Evolutionary conservation across 2,797 vertebrate genomes (phyloP).

Genomic region (Apogon talboti): DNA sequence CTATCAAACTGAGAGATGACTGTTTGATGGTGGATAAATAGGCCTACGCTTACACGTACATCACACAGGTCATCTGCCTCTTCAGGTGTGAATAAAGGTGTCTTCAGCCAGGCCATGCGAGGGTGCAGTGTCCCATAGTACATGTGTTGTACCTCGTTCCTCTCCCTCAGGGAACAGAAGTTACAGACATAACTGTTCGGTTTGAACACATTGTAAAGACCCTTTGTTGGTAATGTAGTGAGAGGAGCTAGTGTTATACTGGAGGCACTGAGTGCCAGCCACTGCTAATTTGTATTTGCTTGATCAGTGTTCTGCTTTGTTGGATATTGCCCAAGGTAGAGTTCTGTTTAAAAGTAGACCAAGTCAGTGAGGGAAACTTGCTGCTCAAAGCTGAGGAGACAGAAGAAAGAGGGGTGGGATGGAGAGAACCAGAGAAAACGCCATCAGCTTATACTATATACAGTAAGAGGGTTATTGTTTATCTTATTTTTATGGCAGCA

Average conservation of each 20-base stretch:
- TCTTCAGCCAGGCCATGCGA: too few relatives aligned
- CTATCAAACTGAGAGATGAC: too few relatives aligned
- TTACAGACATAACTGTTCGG: too few relatives aligned
- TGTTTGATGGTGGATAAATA: too few relatives aligned
- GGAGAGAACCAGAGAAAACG: constrained; percentile 39
- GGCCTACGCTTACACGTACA: too few relatives aligned
- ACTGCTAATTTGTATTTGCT: constrained; percentile 38
- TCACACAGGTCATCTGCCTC: too few relatives aligned
- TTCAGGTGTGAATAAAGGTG: too few relatives aligned
- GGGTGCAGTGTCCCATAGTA: too few relatives aligned
- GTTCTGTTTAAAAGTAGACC: constrained; percentile 41
- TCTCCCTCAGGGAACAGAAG: too few relatives aligned
- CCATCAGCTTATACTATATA: constrained; percentile 9
- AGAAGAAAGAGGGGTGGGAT: constrained; percentile 36
- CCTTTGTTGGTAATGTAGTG: constrained; percentile 61
- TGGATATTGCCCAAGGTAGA: constrained; percentile 48
- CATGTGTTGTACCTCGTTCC: too few relatives aligned
- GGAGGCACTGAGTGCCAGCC: constrained; percentile 68
- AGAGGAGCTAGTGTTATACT: constrained; percentile 56
- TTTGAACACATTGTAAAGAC: constrained; percentile 42
- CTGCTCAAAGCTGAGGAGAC: constrained; percentile 9
- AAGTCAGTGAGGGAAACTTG: constrained; percentile 27
- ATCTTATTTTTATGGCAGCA: constrained; percentile 80
- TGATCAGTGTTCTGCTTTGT: constrained; percentile 44
- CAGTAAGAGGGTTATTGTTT: constrained; percentile 30